phyloP scores from a whole-genome alignment of 2,888 invertebrate genomes.

The Clepsis dumicolana region DNA sequence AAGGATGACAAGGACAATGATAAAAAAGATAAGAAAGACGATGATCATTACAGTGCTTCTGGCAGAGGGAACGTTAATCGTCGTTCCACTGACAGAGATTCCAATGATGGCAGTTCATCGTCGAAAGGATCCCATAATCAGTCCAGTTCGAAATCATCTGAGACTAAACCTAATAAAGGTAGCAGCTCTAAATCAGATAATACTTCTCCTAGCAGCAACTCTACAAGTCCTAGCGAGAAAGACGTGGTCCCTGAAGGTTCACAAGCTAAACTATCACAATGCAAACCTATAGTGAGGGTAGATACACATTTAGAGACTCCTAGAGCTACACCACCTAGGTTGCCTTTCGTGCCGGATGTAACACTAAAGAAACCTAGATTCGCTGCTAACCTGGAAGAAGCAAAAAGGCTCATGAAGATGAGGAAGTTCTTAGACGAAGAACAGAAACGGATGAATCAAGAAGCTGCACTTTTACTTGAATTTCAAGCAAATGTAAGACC shows the following conservation, averaged over 20 bases:
- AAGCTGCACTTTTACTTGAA: constrained; percentile 77
- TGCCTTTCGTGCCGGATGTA: constrained; percentile 79
- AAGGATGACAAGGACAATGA: constrained; percentile 76
- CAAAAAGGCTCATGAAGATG: constrained; percentile 88
- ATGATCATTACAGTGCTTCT: constrained; percentile 90
- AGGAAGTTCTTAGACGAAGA: constrained; percentile 88
- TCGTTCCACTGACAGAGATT: constrained; percentile 92
- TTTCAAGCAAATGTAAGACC: constrained; percentile 82
- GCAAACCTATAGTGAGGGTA: constrained; percentile 69
- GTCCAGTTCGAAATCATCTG: constrained; percentile 67
- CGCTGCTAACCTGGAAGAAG: constrained; percentile 89
- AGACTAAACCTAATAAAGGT: constrained; percentile 72
- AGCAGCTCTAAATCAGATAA: constrained; percentile 77
- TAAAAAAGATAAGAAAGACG: constrained; percentile 85
- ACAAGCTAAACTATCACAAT: constrained; percentile 55
- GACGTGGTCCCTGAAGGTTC: constrained; percentile 61
- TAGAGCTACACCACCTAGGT: constrained; percentile 67
- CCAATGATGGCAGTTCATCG: constrained; percentile 89
- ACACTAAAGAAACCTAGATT: constrained; percentile 89
- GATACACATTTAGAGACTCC: constrained; percentile 75
- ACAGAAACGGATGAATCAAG: constrained; percentile 85
- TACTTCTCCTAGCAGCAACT: constrained; percentile 79
- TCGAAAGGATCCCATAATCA: constrained; percentile 77
- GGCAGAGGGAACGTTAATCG: constrained; percentile 88
- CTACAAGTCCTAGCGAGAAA: constrained; percentile 83